These are phyloP conservation scores for Meandrina meandrites DNA, from an alignment of 92 coral and sea anemone species.

Conservation along the genomic window DNA sequence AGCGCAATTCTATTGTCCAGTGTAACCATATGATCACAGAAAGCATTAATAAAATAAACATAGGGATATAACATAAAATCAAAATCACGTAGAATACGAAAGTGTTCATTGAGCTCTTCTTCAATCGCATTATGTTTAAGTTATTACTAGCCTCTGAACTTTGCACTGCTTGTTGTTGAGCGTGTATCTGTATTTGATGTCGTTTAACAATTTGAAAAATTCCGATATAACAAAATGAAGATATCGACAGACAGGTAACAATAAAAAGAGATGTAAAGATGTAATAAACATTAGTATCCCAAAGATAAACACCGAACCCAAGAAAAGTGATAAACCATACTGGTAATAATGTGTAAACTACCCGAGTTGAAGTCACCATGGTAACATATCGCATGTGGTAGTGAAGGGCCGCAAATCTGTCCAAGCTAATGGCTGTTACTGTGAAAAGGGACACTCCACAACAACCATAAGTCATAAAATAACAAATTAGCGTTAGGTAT, in stretches of 20 bases:
- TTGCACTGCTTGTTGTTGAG: neutral
- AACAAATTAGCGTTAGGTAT: neutral
- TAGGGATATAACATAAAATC: neutral
- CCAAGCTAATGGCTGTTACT: constrained; percentile 8
- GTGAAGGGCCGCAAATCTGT: constrained; percentile 6
- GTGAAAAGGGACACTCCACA: constrained; percentile 1
- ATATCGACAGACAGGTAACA: neutral
- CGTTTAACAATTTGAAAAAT: constrained; percentile 4
- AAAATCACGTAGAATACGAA: neutral
- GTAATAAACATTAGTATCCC: neutral
- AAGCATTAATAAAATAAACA: neutral
- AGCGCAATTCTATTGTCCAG: neutral
- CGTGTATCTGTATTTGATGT: neutral
- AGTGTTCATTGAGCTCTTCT: neutral
- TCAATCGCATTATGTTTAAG: neutral
- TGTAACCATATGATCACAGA: neutral
- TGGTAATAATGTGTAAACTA: neutral
- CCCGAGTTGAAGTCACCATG: constrained; percentile 7
- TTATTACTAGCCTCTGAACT: neutral
- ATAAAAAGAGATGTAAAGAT: neutral
- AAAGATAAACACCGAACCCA: neutral
- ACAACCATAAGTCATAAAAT: neutral
- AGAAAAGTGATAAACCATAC: neutral
- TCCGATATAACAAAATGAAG: neutral
- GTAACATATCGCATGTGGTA: constrained; percentile 20